Evolutionary conservation across 2,113 vertebrate genomes (phyloP), one percentile per base, ranked within the genome.

Genomic region (Microcebus lehilahytsara): DNA sequence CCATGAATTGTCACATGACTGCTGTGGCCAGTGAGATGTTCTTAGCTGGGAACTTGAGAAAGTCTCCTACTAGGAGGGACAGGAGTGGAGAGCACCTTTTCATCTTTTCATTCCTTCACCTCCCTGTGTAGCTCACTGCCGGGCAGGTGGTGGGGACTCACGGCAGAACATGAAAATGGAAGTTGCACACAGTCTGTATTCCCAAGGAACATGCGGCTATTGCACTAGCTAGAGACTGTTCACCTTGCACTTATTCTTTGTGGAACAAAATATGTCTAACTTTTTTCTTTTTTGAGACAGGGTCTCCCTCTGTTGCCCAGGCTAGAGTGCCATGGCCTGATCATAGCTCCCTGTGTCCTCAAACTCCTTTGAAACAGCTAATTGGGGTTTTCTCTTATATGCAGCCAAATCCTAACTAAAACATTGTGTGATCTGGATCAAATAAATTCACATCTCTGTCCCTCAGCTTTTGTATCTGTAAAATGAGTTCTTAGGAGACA

Each of bases 91-190:
- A 1, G 9, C 2, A 0, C 40, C 12, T 46, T 46, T 46, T 46
- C 42, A 46, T 46, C 2, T 14, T 49, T 27, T 13, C 1, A 5
- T 17, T 27, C 58, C 56, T 25, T 58, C 16, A 3, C 40, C 25
- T 62, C 20, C 40, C 19, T 37, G 17, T 37, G 17, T 0, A 20
- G 10, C 32, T 42, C 46, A 22, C 16, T 27, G 32, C 30, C 11
- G 8, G 25, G 6, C 37, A 27, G 16, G 34, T 8, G 60, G 40
- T 9, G 37, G 19, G 27, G 32, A 58, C 23, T 30, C 78, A 25
- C 0, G 2, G n/a, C 9, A 11, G 51, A 58, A 22, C 25, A 9
- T 1, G 51, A 4, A 46, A 0, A 27, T 6, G 25, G 56, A 37
- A 40, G 32, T 30, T 37, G 11, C 46, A 30, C 9, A 46, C 7